Evolutionary conservation across 1,140 invertebrate genomes (phyloP), one percentile per base, ranked within the genome.

Genomic region (Cydia splendana): DNA sequence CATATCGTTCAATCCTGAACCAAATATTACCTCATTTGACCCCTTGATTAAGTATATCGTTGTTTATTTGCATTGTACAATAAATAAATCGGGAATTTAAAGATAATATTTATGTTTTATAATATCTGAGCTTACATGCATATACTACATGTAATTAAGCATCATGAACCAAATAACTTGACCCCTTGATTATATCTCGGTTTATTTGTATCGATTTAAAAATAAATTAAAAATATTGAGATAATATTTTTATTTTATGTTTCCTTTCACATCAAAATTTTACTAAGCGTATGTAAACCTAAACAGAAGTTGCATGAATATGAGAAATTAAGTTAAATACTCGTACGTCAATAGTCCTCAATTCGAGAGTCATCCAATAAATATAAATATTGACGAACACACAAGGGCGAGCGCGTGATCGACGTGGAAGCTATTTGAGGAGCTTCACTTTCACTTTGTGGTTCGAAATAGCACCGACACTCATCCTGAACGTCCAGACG

Each of bases 401-500:
- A 18, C 65, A 38, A 18, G 28, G 67, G 30, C 34, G n/a, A 71
- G n/a, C 67, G 67, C 67, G 67, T 71, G 67, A 71, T 18, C 34
- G 67, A n/a, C 67, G 67, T 38, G 15, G 28, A 34, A 34, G 67
- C 67, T 71, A 71, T 71, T 71, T 71, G 67, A 38, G 18, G 67
- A 79, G 77, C 75, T 77, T 80, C 76, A 78, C 82, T 81, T 79
- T 83, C 80, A 81, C 80, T 81, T 75, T 80, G 82, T 74, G 76
- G 48, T 76, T 76, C 69, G 78, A 81, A 81, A 83, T 81, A 83
- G 77, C 62, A 28, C 62, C 48, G 48, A 79, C 15, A 45, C 13
- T 76, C 74, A 77, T 79, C 67, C 67, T 71, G 30, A 71, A 20
- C 30, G 34, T 38, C 65, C 65, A 69, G 65, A 38, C 65, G 18